Percentiles rank a stretch among this genome's conserved stretches.
Evolutionary conservation across 2,113 vertebrate species (phyloP).

Genomic region (Camelus dromedarius): DNA sequence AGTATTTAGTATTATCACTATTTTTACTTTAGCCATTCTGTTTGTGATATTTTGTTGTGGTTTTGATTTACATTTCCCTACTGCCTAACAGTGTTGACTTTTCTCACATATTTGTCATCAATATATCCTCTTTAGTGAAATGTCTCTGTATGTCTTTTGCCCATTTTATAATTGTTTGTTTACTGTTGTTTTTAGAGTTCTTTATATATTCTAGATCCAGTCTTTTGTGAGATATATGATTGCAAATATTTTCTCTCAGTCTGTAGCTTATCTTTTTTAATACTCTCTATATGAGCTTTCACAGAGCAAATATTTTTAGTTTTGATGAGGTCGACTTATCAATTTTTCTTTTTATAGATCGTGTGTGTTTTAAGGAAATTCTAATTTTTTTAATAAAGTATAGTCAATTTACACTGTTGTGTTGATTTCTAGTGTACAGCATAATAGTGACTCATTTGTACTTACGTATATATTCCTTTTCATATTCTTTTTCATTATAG

Average conservation of each 20-base stretch:
- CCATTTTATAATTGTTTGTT: slow-evolving; percentile 20
- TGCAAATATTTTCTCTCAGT: neutral
- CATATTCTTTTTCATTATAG: too few species aligned
- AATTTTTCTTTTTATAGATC: neutral
- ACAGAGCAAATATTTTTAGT: neutral
- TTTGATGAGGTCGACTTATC: neutral
- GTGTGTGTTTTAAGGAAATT: too few species aligned
- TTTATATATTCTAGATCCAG: slow-evolving; percentile 22
- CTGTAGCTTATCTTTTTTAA: neutral
- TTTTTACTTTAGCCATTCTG: slow-evolving; percentile 11
- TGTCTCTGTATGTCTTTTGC: slow-evolving; percentile 1
- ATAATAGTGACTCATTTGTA: too few species aligned
- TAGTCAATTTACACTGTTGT: too few species aligned
- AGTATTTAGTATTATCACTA: neutral
- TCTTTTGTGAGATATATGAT: neutral
- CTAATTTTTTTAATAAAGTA: too few species aligned
- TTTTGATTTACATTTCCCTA: slow-evolving; percentile 10
- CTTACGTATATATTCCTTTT: too few species aligned
- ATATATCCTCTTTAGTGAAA: neutral
- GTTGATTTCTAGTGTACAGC: too few species aligned
- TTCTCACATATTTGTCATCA: neutral
- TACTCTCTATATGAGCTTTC: neutral
- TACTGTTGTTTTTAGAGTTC: neutral
- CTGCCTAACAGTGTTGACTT: neutral
- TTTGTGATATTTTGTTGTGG: neutral